Conservation (phyloP, 1,140 invertebrate genomes). For the Aphelenchoides besseyi region DNA sequence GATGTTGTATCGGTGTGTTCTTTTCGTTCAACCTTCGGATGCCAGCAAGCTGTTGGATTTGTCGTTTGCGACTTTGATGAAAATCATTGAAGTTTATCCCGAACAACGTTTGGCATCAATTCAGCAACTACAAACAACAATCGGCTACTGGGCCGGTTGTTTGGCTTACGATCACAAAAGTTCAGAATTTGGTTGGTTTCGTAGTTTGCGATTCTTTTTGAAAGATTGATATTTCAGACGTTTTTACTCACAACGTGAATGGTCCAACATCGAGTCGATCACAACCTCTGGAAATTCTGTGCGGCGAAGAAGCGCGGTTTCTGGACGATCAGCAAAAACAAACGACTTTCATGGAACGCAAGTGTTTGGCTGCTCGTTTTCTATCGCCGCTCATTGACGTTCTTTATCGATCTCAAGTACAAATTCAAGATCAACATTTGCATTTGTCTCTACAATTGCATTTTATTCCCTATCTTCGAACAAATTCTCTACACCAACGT, state of each 20-base stretch:
- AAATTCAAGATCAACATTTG: slow-evolving; percentile 37
- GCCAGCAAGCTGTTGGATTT: slow-evolving; percentile 18
- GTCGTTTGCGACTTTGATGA: slow-evolving; percentile 26
- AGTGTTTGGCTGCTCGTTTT: slow-evolving; percentile 45
- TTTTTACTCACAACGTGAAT: slow-evolving; percentile 42
- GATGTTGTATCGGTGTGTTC: slow-evolving; percentile 41
- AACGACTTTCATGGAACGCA: slow-evolving; percentile 38
- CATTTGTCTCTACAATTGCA: slow-evolving; percentile 39
- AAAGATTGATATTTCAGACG: slow-evolving; percentile 42
- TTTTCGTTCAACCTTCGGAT: slow-evolving; percentile 33
- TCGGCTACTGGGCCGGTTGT: slow-evolving; percentile 46
- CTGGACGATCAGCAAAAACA: slow-evolving; percentile 32
- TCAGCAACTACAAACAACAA: neutral
- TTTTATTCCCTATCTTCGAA: slow-evolving; percentile 47
- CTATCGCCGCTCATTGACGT: slow-evolving; percentile 43
- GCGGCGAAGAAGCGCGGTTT: slow-evolving; percentile 49
- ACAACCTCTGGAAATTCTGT: slow-evolving; percentile 35
- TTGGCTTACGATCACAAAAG: slow-evolving; percentile 40
- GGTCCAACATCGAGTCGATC: slow-evolving; percentile 23
- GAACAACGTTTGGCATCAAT: neutral
- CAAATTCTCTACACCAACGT: slow-evolving; percentile 43
- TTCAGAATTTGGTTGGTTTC: slow-evolving; percentile 46
- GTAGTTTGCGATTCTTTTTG: slow-evolving; percentile 12
- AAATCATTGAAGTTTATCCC: slow-evolving; percentile 21
- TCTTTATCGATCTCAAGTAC: slow-evolving; percentile 27